Percentiles rank a stretch among this genome's conserved stretches.
Conservation (phyloP, 2,888 invertebrate genomes). For the Sesia bembeciformis region DNA sequence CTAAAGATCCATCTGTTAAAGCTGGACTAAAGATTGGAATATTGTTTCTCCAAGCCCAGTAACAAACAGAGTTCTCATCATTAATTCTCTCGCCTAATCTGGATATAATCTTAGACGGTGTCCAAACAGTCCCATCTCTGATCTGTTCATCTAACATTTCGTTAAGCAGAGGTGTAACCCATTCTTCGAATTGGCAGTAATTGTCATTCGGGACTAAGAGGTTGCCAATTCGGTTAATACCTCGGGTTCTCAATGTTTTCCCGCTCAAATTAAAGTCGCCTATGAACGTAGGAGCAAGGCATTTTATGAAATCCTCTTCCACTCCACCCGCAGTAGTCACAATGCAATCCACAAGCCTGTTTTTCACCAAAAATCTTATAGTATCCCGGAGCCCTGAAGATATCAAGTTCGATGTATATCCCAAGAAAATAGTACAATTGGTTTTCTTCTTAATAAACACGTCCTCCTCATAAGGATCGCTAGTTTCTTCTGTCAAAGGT, state of each 20-base stretch:
- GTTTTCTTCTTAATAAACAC: constrained; percentile 83
- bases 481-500: constrained; percentile 79
- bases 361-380: constrained; percentile 80
- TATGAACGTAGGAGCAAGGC: constrained; percentile 93
- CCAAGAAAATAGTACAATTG: constrained; percentile 96
- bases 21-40: constrained; percentile 99
- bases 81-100: constrained; percentile 93
- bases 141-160: constrained; percentile 92
- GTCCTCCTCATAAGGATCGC: constrained; percentile 83
- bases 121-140: constrained; percentile 84
- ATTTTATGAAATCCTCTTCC: constrained; percentile 99
- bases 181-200: constrained; percentile 98
- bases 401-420: constrained; percentile 97
- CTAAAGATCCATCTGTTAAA: constrained; percentile 96
- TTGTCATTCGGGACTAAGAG: constrained; percentile 98
- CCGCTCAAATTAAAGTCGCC: constrained; percentile 93
- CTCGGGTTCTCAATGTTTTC: constrained; percentile 84
- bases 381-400: constrained; percentile 96
- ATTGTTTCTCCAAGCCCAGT: constrained; percentile 96
- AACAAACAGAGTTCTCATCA: constrained; percentile 93
- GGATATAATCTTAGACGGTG: constrained; percentile 78
- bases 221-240: constrained; percentile 91
- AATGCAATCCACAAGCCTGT: constrained; percentile 91
- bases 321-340: constrained; percentile 98
- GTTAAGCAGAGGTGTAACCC: constrained; percentile 95